These are phyloP conservation scores for Margarornis squamiger DNA, from an alignment of 2,797 vertebrate species.

Conservation along the genomic window DNA sequence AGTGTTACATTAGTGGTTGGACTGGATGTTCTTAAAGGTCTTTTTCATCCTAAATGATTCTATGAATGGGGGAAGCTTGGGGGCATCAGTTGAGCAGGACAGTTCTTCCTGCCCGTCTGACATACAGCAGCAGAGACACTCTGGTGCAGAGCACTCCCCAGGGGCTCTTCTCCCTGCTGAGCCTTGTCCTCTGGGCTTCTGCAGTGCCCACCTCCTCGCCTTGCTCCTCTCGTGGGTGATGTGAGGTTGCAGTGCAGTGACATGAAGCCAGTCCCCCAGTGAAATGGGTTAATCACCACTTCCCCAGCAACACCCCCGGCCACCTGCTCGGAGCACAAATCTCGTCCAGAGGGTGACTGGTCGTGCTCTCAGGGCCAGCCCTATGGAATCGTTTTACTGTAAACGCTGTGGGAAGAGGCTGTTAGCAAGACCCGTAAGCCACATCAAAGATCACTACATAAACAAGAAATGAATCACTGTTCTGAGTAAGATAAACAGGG, in stretches of 20 bases:
- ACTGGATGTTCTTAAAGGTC: neutral
- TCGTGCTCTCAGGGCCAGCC: neutral
- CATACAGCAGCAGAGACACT: fast-evolving
- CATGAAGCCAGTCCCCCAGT: fast-evolving
- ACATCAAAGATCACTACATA: neutral
- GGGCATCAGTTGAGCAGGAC: neutral
- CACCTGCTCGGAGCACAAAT: fast-evolving
- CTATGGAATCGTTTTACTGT: neutral
- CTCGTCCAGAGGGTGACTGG: fast-evolving
- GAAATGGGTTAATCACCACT: fast-evolving
- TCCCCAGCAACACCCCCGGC: neutral
- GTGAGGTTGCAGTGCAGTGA: fast-evolving
- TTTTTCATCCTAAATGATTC: neutral
- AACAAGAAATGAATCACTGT: conserved; percentile 32
- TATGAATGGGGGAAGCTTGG: neutral
- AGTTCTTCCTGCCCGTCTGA: neutral
- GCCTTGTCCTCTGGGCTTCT: fast-evolving
- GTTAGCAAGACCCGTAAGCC: neutral
- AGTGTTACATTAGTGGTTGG: neutral
- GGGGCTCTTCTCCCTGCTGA: neutral
- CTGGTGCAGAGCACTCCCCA: fast-evolving
- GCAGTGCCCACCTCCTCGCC: fast-evolving
- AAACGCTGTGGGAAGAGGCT: neutral
- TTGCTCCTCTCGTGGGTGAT: fast-evolving
- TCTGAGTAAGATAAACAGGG: conserved; percentile 16